Conservation (phyloP, 2,113 vertebrate genomes). For the Stictonetta naevosa region DNA sequence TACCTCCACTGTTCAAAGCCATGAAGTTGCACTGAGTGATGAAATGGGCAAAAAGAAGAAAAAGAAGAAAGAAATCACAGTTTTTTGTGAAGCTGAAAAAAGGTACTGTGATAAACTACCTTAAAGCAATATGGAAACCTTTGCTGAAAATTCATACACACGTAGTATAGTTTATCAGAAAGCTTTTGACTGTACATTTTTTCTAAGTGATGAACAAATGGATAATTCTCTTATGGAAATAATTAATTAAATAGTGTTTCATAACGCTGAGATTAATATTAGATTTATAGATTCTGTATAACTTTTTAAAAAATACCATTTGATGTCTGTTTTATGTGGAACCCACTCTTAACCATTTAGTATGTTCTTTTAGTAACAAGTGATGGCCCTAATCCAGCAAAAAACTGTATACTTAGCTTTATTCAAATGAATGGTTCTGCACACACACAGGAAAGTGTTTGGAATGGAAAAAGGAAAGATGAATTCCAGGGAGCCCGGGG, state of each 20-base stretch:
- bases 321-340: neutral
- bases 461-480: neutral
- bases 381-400: neutral
- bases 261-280: neutral
- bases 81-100: conserved; percentile 74
- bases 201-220: neutral
- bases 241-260: neutral
- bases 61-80: conserved; percentile 79
- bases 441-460: too few relatives aligned
- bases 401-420: neutral
- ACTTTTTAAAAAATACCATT: neutral
- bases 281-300: neutral
- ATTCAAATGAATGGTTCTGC: neutral
- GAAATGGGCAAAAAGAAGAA: conserved; percentile 87
- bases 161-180: neutral
- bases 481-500: too few relatives aligned
- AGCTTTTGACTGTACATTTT: neutral
- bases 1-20: conserved; percentile 63
- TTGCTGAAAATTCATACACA: too few relatives aligned
- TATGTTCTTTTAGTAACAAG: neutral
- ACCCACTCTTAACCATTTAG: neutral
- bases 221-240: neutral
- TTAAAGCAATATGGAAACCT: too few relatives aligned
- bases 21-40: conserved; percentile 74
- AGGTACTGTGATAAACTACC: conserved; percentile 76